Percentiles rank a stretch among this genome's conserved stretches.
Conservation (phyloP, 2,888 invertebrate genomes). For the Drosophila paracracens region DNA sequence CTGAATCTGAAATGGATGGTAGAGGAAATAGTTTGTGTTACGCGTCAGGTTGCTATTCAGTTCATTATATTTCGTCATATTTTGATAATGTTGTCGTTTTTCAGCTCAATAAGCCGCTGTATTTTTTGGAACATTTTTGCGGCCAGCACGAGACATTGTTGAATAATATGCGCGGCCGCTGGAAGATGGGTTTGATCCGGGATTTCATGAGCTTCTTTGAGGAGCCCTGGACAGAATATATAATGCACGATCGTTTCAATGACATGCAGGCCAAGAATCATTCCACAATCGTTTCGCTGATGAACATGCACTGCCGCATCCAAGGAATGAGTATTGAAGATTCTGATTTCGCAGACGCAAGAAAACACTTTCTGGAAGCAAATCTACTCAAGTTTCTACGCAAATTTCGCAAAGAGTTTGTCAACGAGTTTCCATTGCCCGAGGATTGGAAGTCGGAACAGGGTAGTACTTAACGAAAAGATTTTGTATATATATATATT, state of each 20-base stretch:
- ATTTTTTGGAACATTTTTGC: constrained; percentile 74
- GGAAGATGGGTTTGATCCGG: constrained; percentile 56
- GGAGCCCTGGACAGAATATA: constrained; percentile 70
- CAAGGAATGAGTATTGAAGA: constrained; percentile 29
- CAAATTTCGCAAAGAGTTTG: constrained; percentile 68
- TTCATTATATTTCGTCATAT: background rate
- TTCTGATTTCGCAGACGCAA: constrained; percentile 22
- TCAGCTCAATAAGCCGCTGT: constrained; percentile 27
- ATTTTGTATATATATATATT: background rate
- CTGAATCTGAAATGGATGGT: constrained; percentile 63
- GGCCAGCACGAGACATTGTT: constrained; percentile 77
- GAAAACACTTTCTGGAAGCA: constrained; percentile 55
- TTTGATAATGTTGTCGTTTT: background rate
- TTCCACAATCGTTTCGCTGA: constrained; percentile 25
- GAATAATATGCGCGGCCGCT: constrained; percentile 69
- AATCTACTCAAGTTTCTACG: constrained; percentile 70
- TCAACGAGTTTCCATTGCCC: constrained; percentile 68
- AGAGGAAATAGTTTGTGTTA: constrained; percentile 75
- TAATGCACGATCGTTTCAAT: constrained; percentile 77
- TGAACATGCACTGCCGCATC: constrained; percentile 18
- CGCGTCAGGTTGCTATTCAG: constrained; percentile 54
- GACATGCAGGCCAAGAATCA: constrained; percentile 56
- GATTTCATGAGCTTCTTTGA: constrained; percentile 73
- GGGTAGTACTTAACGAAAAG: background rate
- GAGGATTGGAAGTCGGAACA: constrained; percentile 59